Base-by-base conservation (phyloP, 1,140 invertebrate genomes). In the Drosophila biarmipes region DNA sequence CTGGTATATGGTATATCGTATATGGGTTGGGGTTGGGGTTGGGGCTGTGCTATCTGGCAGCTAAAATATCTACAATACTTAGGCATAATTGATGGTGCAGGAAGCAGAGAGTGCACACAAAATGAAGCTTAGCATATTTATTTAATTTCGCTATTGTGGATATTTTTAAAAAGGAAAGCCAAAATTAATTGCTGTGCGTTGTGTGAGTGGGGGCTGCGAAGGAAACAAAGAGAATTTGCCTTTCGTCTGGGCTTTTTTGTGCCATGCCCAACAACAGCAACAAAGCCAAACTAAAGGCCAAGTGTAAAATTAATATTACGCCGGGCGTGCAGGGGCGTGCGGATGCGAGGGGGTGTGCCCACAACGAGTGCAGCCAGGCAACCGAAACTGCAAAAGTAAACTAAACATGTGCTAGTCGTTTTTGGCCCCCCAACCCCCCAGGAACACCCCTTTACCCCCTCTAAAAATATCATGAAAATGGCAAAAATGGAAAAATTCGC, bases 251-350 rank as follows among this genome's bases (percentile, higher is more conserved):
- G 63, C 66, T 69, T 69, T 81, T 81, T 81, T 81, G 80, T 81
- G 79, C 52, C 55, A 54, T 64, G 24, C 46, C 61, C 68, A 74
- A 74, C 57, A 66, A 21, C 43, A 67, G 14, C 64, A 68, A 68
- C 57, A 58, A 69, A 63, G 58, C 66, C 52, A 69, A 90, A 86
- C 78, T 90, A 90, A 80, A 90, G 85, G 85, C 85, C 85, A 90
- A 89, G 85, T 89, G 85, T 90, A 89, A 90, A 90, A 90, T 89
- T 78, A 89, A 90, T 89, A 89, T 89, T 85, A 85, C 69, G 69
- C 61, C 77, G 68, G 31, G 38, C 77, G 64, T 24, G 38, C 6
- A 11, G 35, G 48, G 55, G 37, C 2, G 7, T 31, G 17, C 15
- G 21, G 17, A n/a, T 4, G 34, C 17, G 34, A n/a, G 3, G 35